Evolutionary conservation across 2,888 invertebrate species (phyloP), one percentile per base, ranked within the genome.

Genomic region (Schizaphis graminum): DNA sequence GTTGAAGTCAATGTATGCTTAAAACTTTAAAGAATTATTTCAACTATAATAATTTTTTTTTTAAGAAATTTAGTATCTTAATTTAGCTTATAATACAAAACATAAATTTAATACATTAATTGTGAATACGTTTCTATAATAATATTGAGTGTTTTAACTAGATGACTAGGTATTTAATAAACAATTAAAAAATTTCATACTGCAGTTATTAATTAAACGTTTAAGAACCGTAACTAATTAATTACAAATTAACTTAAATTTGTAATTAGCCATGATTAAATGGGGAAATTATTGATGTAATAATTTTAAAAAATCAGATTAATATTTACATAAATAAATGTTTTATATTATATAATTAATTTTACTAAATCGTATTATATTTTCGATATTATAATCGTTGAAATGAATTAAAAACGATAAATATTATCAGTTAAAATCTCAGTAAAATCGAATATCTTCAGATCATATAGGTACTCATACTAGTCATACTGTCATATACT

Each of bases 141-240:
- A 35, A 16, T 35, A 77, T 77, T 77, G 35, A 77, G 35, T 67
- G 16, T 77, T 77, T 77, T 24, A 77, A 21, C 26, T 57, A 57
- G 53, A 5, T 53, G 53, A 26, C 21, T 77, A 87, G 3, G 10
- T 61, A 61, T 35, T 53, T 35, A 56, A 56, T 88, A 57, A 67
- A 67, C 47, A 90, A 67, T 90, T 61, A 47, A 67, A 90, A 47
- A 47, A 35, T 1, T 0, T 67, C 21, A 67, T 61, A 41, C 44
- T 47, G 44, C n/a, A 41, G 56, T 21, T n/a, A 57, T 85, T 44
- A 56, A 85, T 57, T 84, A 3, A 84, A 91, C 35, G 90, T 91
- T 57, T 56, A 2, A 91, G 24, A 44, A 84, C 56, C 56, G 10
- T 44, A 57, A 44, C 57, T 85, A 91, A 91, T 91, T 56, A 85